Evolutionary conservation across 2,888 invertebrate genomes (phyloP).

Genomic region (Athripsodes cinereus): DNA sequence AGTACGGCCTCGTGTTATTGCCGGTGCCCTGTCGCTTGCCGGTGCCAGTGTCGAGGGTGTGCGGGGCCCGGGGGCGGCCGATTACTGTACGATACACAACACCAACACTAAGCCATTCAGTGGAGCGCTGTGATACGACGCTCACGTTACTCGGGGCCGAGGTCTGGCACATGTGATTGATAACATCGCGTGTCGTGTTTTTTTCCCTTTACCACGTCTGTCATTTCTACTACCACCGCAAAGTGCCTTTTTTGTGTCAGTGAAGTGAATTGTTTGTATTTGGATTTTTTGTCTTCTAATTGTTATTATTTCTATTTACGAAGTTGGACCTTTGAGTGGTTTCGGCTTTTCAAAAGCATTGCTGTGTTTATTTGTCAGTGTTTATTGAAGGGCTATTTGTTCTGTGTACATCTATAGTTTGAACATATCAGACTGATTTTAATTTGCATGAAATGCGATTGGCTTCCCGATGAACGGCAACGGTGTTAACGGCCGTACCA

Average conservation of each 20-base stretch:
- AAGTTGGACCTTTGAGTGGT: too few relatives aligned
- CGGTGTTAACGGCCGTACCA: slow-evolving; percentile 44
- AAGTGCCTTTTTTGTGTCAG: too few relatives aligned
- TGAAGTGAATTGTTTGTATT: too few relatives aligned
- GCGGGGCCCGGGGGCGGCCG: not conserved
- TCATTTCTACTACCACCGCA: too few relatives aligned
- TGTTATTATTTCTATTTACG: too few relatives aligned
- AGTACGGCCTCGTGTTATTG: not conserved
- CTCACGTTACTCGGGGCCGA: not conserved
- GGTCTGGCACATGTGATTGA: not conserved
- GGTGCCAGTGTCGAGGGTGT: not conserved
- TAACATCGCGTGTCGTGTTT: not conserved
- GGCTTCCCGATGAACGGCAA: slow-evolving; percentile 52
- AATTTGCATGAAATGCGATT: slow-evolving; percentile 9
- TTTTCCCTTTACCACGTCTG: not conserved
- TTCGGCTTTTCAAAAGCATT: too few relatives aligned
- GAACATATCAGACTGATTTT: not conserved
- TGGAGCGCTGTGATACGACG: not conserved
- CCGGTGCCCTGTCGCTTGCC: not conserved
- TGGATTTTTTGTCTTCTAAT: too few relatives aligned
- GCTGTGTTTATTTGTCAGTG: too few relatives aligned
- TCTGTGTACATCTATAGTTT: too few relatives aligned
- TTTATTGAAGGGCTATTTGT: too few relatives aligned
- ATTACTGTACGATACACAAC: not conserved
- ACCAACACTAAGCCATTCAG: not conserved